Percentiles rank a stretch among this genome's conserved stretches.
Evolutionary conservation across 2,797 vertebrate genomes (phyloP).

Genomic region (Epinephelus awoara): DNA sequence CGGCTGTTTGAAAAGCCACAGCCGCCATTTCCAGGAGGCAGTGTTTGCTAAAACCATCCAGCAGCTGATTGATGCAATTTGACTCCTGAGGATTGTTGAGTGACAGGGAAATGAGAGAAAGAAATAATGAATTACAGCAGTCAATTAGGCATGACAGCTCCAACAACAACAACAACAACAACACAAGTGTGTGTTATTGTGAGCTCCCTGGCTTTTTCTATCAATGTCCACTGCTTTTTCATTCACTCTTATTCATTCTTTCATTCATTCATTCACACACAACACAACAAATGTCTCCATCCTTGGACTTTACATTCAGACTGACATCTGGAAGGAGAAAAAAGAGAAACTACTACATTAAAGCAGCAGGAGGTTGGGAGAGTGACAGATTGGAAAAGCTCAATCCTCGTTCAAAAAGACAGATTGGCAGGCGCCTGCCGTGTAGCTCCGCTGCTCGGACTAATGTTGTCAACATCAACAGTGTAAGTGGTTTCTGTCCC

Average conservation of each 20-base stretch:
- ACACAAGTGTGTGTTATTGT: background rate
- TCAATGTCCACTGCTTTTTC: background rate
- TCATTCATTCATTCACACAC: constrained; percentile 22
- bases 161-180: background rate
- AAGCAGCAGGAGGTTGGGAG: constrained; percentile 19
- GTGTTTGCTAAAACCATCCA: background rate
- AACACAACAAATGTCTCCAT: background rate
- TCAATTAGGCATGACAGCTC: constrained; percentile 39
- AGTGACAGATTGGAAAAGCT: constrained; percentile 52
- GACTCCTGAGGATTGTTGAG: constrained; percentile 52
- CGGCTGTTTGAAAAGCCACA: constrained; percentile 22
- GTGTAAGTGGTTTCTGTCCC: constrained; percentile 46
- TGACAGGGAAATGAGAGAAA: constrained; percentile 36
- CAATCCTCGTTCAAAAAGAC: constrained; percentile 49
- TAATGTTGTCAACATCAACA: constrained; percentile 42
- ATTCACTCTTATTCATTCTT: constrained; percentile 27
- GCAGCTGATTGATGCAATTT: constrained; percentile 48
- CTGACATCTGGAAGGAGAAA: constrained; percentile 1
- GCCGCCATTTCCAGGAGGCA: constrained; percentile 27
- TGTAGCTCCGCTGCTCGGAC: constrained; percentile 9
- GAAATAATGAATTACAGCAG: background rate
- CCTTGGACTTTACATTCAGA: background rate
- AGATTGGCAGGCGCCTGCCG: constrained; percentile 33
- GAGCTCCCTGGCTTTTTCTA: constrained; percentile 1
- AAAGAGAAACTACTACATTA: background rate